Evolutionary conservation across 2,113 vertebrate genomes (phyloP).

Genomic region (Odontophorus gujanensis): DNA sequence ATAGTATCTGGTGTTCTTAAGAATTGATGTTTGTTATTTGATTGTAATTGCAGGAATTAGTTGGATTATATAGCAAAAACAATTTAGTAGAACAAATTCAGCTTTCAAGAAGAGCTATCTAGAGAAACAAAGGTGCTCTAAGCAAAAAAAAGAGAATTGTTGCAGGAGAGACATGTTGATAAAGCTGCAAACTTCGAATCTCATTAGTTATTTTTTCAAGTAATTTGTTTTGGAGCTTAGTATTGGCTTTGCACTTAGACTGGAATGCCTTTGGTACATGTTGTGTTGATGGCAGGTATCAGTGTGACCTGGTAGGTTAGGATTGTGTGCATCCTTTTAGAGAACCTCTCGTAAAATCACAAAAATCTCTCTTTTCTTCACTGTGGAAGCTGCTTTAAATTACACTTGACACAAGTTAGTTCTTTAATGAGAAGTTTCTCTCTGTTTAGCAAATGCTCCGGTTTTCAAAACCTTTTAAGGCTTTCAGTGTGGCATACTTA

Average conservation of each 20-base stretch:
- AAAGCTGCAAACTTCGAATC: background rate
- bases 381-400: background rate
- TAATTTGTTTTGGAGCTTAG: background rate
- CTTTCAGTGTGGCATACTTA: background rate
- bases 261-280: background rate
- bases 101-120: background rate
- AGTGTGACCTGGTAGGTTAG: background rate
- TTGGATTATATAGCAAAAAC: background rate
- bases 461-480: background rate
- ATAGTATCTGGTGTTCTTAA: background rate
- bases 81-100: background rate
- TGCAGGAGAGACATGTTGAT: background rate
- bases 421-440: background rate
- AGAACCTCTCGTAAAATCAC: background rate
- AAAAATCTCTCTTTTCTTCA: background rate
- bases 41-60: background rate
- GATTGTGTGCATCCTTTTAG: background rate
- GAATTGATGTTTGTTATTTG: background rate
- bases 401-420: background rate
- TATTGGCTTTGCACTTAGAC: background rate
- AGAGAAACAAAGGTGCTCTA: background rate
- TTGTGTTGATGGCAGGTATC: background rate
- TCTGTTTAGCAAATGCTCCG: rapidly evolving
- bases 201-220: background rate
- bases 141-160: background rate